Base-by-base conservation (phyloP, 2,888 invertebrate species). In the Branchipolynoe longqiensis region DNA sequence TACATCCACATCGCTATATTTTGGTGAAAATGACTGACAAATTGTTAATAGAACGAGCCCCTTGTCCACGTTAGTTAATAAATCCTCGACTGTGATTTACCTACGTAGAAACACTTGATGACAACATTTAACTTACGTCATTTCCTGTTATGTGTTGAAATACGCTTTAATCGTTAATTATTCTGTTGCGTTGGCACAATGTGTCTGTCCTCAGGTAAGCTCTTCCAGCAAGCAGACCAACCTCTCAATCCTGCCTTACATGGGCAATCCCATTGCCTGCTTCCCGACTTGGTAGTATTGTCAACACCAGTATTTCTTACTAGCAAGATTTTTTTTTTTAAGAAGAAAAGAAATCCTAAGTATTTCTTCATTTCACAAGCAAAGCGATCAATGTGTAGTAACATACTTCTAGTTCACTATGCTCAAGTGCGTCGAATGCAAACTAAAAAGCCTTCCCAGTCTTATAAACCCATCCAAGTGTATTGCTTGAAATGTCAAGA, bases 41-140 rank as follows among this genome's bases (percentile, higher is more conserved):
- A n/a, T n/a, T n/a, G n/a, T n/a, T n/a, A n/a, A n/a, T n/a, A n/a
- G n/a, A n/a, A n/a, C n/a, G n/a, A n/a, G 14, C 69, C 38, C 25
- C 36, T 69, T 69, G 38, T 33, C 69, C 69, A 69, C 36, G 69
- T 69, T 69, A 33, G 38, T 69, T 69, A 69, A 36, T 38, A 69
- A 69, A n/a, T 25, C 69, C 25, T 33, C 38, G 36, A 69, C 69
- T 69, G 69, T 69, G 69, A 69, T 69, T 69, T 69, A 69, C 33
- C 33, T 69, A 69, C n/a, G 38, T 69, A 33, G n/a, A 69, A 69
- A 69, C 69, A 69, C 69, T 69, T 69, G 69, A 69, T 69, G 69
- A 69, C 36, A 69, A 69, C 69, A 38, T 36, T 69, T 36, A 69
- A 69, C 69, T 69, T 69, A 69, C 69, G 69, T 69, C 36, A 36